phyloP scores from a whole-genome alignment of 2,113 vertebrate species.

The Chloebia gouldiae region DNA sequence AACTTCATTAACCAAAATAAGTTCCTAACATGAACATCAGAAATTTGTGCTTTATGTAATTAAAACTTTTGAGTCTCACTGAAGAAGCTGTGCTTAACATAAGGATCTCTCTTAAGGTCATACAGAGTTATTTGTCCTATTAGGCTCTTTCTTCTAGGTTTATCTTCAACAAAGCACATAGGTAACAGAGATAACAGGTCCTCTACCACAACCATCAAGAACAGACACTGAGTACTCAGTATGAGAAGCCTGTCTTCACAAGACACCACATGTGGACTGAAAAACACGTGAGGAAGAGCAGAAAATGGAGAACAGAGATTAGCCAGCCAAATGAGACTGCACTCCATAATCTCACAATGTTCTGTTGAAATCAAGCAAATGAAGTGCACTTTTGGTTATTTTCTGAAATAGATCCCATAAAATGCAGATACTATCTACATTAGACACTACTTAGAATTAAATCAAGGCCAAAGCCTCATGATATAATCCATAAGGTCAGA shows the following conservation, averaged over 20 bases:
- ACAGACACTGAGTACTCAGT: fast-evolving
- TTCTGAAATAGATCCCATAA: not conserved
- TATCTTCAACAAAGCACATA: not conserved
- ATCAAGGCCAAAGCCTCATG: not conserved
- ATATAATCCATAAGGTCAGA: not conserved
- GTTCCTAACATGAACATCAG: not conserved
- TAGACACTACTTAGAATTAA: not conserved
- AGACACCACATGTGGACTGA: not conserved
- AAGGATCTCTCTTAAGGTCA: not conserved
- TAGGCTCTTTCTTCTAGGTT: not conserved
- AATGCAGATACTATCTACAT: fast-evolving
- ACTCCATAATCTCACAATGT: not conserved
- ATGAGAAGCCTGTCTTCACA: not conserved
- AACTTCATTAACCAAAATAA: not conserved
- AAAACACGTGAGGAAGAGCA: not conserved
- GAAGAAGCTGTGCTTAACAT: not conserved
- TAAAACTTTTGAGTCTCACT: not conserved
- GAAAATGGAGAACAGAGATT: not conserved
- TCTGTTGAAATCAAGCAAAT: not conserved
- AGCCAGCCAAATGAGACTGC: not conserved
- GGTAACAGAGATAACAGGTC: not conserved
- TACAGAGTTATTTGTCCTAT: not conserved
- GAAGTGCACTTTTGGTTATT: not conserved
- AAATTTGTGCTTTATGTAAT: not conserved
- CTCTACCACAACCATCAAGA: not conserved